Conservation (phyloP, 2,888 invertebrate species). For the Resseliella maxima region DNA sequence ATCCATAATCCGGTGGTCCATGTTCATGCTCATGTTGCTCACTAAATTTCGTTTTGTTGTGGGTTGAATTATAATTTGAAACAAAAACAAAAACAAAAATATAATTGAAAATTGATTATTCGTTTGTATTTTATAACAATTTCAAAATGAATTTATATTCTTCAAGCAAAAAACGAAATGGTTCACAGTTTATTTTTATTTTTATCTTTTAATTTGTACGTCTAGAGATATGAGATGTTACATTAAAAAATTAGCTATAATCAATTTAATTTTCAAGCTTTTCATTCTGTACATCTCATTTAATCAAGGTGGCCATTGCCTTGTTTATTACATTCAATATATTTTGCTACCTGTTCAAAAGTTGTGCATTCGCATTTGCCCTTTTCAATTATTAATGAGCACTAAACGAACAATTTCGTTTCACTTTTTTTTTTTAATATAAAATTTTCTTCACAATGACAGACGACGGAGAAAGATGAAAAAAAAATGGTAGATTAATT, state of each 20-base stretch:
- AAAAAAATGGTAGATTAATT: conserved; percentile 1
- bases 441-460: background rate
- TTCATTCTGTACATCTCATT: background rate
- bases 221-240: no score
- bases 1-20: background rate
- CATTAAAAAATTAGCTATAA: background rate
- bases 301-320: conserved; percentile 27
- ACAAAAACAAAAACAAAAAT: no score
- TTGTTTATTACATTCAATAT: conserved; percentile 23
- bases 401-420: background rate
- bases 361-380: background rate
- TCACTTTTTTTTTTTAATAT: background rate
- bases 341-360: background rate
- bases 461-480: background rate
- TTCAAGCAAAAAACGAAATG: no score
- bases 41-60: no score
- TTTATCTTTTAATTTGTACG: no score
- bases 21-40: no score
- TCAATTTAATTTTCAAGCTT: background rate
- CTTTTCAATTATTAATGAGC: background rate
- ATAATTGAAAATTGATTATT: no score
- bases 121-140: no score
- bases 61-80: no score
- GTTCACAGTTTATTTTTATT: no score
- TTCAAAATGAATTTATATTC: no score